A percentile compares a stretch with the other conserved stretches of the same genome.
These are phyloP conservation scores for Pagrus major DNA, from an alignment of 2,113 vertebrate genomes.

Conservation along the genomic window DNA sequence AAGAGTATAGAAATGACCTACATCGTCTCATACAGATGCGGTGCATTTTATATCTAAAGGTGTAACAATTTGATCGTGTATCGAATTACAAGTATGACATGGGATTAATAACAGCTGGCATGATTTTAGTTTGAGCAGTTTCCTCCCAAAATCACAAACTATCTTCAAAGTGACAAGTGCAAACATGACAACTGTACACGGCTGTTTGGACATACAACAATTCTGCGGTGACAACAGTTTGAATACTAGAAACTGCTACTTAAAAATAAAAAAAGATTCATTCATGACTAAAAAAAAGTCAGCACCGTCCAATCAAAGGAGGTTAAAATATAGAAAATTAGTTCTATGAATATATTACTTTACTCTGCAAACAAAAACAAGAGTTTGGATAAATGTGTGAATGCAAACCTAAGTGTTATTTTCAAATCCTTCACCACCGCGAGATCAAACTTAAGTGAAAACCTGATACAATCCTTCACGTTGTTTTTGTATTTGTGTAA, in stretches of 20 bases:
- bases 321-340: constrained; percentile 41
- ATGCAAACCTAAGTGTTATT: constrained; percentile 33
- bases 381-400: not conserved
- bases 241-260: constrained; percentile 53
- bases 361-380: constrained; percentile 43
- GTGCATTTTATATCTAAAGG: not conserved
- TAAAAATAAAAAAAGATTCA: constrained; percentile 23
- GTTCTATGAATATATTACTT: constrained; percentile 63
- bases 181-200: constrained; percentile 48
- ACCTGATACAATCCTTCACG: not conserved
- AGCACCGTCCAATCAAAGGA: constrained; percentile 56
- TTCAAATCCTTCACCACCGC: constrained; percentile 5
- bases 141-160: constrained; percentile 9
- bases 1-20: not conserved
- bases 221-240: constrained; percentile 11
- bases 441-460: constrained; percentile 25
- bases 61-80: not conserved
- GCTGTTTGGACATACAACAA: constrained; percentile 3
- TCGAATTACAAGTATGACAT: not conserved
- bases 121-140: constrained; percentile 35
- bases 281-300: constrained; percentile 19
- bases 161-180: constrained; percentile 79
- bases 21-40: not conserved
- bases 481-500: constrained; percentile 25
- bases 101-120: constrained; percentile 8